These are phyloP conservation scores for Andrena dorsata DNA, from an alignment of 2,888 invertebrate species.

Conservation along the genomic window DNA sequence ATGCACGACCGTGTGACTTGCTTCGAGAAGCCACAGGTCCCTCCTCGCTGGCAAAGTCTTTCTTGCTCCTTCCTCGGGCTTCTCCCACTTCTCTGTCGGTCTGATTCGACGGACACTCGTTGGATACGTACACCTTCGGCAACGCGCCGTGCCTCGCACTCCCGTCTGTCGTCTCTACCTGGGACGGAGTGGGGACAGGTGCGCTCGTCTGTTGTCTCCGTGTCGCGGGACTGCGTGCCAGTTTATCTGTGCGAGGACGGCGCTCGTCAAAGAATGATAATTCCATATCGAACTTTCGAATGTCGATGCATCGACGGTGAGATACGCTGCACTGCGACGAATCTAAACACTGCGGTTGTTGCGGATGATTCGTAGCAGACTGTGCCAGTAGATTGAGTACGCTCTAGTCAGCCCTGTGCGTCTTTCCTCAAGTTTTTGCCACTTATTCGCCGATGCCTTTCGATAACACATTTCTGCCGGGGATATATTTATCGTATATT, in stretches of 20 bases:
- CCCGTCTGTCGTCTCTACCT: constrained; percentile 70
- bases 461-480: too few species aligned
- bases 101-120: constrained; percentile 50
- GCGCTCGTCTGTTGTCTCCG: constrained; percentile 18
- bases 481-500: too few species aligned
- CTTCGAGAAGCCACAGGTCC: constrained; percentile 75
- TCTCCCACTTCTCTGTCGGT: constrained; percentile 57
- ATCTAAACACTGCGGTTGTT: too few species aligned
- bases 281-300: neutral
- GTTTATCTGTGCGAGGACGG: neutral
- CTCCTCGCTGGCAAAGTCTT: constrained; percentile 64
- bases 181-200: constrained; percentile 55
- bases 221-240: neutral
- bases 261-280: neutral
- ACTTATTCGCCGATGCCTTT: too few species aligned
- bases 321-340: too few species aligned
- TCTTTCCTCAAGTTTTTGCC: too few species aligned
- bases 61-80: constrained; percentile 54
- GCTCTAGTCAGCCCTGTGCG: too few species aligned
- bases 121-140: constrained; percentile 77
- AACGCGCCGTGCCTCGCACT: constrained; percentile 75
- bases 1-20: constrained; percentile 73
- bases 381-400: too few species aligned
- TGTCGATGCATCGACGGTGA: too few species aligned
- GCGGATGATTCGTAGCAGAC: too few species aligned